Evolutionary conservation across 2,113 vertebrate genomes (phyloP), one percentile per base, ranked within the genome.

Genomic region (Carettochelys insculpta): DNA sequence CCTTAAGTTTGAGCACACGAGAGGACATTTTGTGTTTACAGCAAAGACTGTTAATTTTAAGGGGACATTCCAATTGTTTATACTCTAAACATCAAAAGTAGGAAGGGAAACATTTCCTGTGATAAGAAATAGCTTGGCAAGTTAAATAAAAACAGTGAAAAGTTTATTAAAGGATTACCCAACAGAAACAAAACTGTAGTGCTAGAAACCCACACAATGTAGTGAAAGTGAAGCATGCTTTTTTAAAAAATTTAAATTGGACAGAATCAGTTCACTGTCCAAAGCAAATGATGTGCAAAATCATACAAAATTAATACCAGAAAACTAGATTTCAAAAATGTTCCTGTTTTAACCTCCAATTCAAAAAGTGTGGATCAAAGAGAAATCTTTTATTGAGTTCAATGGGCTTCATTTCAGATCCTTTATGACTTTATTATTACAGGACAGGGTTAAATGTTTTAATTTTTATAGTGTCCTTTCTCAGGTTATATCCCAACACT

Each of bases 381-480:
- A 50, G 48, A 50, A 48, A 34, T 38, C 38, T 68, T 68, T 22
- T 68, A 68, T 68, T 38, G 11, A 58, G 73, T 9, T 43, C 48
- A 77, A 73, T 47, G 17, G 88, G 58, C 87, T 79, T 31, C 20
- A 22, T 22, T 78, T 78, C 48, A 86, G 92, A 88, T 0, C 0
- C 82, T 90, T 87, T 13, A 31, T 80, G 86, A 85, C 11, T 41
- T 8, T 27, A 41, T 52, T 75, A 83, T 2, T 77, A 6, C 22
- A 65, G 52, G 56, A 4, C 22, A 91, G 41, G 78, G 31, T 31
- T 19, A 82, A 68, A 27, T 16, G 20, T 82, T 68, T 83, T 87
- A 93, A 90, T 79, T 96, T 54, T 86, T 47, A 85, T 43, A 83
- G 12, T 47, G 79, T 43, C 52, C 34, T 65, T 80, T 17, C 86